Evolutionary conservation across 2,113 vertebrate genomes (phyloP).

Genomic region (Passer domesticus): DNA sequence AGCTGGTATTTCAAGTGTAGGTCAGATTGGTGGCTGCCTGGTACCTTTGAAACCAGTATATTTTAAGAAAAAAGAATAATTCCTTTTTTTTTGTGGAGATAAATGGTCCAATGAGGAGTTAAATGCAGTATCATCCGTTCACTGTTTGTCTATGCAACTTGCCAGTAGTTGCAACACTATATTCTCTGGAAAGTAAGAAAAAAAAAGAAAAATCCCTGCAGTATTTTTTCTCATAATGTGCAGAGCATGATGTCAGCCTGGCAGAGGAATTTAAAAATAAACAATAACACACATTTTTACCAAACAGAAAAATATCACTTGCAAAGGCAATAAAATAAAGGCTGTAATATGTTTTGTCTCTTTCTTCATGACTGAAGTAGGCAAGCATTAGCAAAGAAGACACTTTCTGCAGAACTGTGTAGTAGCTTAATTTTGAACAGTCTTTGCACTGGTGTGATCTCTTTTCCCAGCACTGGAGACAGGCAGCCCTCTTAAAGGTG

Average conservation of each 20-base stretch:
- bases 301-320: conserved; percentile 7
- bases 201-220: neutral
- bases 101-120: neutral
- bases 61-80: neutral
- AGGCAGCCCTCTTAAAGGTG: neutral
- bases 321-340: neutral
- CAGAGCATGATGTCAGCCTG: conserved; percentile 37
- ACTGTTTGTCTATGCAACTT: conserved; percentile 1
- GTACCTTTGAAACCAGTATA: neutral
- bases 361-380: neutral
- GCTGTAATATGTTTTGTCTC: neutral
- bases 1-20: neutral
- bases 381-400: neutral
- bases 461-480: neutral
- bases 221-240: conserved; percentile 37
- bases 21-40: neutral
- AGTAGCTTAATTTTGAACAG: neutral
- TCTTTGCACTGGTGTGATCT: neutral
- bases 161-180: conserved; percentile 46
- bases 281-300: conserved; percentile 36
- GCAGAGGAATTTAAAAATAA: conserved; percentile 50
- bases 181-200: conserved; percentile 25
- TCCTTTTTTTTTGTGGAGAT: neutral
- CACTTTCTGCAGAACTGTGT: neutral
- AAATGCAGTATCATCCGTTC: neutral